A percentile compares a stretch with the other conserved stretches of the same genome.
Conservation (phyloP, 1,140 invertebrate genomes). For the Anoplophora glabripennis region DNA sequence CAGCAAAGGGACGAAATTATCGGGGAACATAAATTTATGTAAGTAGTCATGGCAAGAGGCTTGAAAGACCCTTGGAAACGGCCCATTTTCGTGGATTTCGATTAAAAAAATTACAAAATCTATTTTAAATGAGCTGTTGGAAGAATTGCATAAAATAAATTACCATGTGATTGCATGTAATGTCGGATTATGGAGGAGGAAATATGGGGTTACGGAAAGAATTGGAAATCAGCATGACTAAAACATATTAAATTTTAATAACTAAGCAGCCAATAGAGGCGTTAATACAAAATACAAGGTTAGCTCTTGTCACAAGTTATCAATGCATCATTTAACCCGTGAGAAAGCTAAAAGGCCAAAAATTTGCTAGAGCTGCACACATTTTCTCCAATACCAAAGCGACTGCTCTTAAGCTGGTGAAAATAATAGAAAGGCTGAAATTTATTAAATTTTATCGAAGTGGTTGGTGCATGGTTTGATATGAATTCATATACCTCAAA, state of each 20-base stretch:
- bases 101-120: conserved; percentile 37
- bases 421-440: conserved; percentile 10
- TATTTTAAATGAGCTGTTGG: conserved; percentile 33
- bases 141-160: conserved; percentile 27
- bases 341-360: conserved; percentile 22
- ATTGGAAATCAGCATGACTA: conserved; percentile 28
- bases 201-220: conserved; percentile 40
- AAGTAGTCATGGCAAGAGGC: conserved; percentile 42
- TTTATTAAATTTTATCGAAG: conserved; percentile 12
- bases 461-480: conserved; percentile 23
- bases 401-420: conserved; percentile 16
- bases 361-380: conserved; percentile 19
- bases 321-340: conserved; percentile 9
- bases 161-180: conserved; percentile 40
- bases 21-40: conserved; percentile 40
- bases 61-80: conserved; percentile 45
- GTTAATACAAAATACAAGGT: conserved; percentile 14
- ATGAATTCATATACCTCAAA: conserved; percentile 20
- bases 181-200: conserved; percentile 39
- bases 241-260: conserved; percentile 5
- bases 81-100: conserved; percentile 41
- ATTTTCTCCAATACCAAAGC: conserved; percentile 22
- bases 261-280: conserved; percentile 13
- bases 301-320: conserved; percentile 21
- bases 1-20: conserved; percentile 39